These are phyloP conservation scores for Asarcornis scutulata DNA, from an alignment of 2,113 vertebrate genomes.

Conservation along the genomic window DNA sequence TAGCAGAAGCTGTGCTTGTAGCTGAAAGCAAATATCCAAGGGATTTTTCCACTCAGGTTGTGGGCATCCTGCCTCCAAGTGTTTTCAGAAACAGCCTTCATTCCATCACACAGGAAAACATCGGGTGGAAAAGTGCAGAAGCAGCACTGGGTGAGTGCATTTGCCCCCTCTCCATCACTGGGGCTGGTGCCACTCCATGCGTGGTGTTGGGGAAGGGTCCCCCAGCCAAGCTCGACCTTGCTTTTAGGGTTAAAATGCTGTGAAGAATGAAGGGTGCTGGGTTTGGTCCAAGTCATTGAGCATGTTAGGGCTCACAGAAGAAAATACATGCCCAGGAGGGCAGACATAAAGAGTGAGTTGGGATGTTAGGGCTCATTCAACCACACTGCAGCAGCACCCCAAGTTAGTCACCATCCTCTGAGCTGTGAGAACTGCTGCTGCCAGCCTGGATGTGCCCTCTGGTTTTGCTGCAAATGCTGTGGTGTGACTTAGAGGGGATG, in stretches of 20 bases:
- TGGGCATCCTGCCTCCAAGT: not conserved
- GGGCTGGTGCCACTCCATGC: not conserved
- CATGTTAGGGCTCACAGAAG: not conserved
- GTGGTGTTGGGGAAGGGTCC: not conserved
- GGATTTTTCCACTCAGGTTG: not conserved
- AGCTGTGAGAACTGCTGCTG: not conserved
- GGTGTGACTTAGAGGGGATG: accelerated
- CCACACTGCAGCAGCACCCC: not conserved
- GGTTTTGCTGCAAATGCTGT: not conserved
- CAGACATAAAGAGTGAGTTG: not conserved
- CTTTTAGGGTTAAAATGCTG: not conserved
- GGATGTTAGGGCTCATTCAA: not conserved
- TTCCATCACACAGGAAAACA: not conserved
- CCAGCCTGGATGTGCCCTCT: not conserved
- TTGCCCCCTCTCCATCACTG: not conserved
- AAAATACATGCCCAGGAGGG: not conserved
- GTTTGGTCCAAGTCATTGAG: not conserved
- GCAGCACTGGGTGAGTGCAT: not conserved
- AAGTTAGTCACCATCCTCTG: not conserved
- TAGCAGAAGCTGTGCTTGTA: not conserved
- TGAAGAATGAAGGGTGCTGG: not conserved
- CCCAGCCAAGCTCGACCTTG: not conserved
- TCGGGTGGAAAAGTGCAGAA: not conserved
- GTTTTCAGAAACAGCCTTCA: not conserved
- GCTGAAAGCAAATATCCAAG: not conserved